Evolutionary conservation across 2,888 invertebrate species (phyloP).

Genomic region (Thecophora atra): DNA sequence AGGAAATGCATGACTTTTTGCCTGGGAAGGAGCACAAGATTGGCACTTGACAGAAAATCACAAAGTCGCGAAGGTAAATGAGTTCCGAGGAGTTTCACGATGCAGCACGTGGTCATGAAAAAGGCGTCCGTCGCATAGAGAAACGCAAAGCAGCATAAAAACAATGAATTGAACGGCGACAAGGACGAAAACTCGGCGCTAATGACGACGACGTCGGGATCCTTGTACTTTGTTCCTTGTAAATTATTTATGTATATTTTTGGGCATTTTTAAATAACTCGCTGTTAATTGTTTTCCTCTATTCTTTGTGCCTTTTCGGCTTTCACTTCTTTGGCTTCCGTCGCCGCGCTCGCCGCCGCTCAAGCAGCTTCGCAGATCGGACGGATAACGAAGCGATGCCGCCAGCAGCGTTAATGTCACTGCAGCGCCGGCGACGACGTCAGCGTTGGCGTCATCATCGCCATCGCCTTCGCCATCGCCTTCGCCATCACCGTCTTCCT

Average conservation of each 20-base stretch:
- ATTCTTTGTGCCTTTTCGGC: constrained; percentile 2
- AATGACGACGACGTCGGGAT: too few relatives aligned
- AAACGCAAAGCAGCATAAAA: too few relatives aligned
- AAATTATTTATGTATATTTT: too few relatives aligned
- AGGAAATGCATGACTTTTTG: not conserved
- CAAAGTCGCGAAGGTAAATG: not conserved
- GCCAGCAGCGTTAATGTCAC: not conserved
- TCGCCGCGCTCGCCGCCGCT: too few relatives aligned
- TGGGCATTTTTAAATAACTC: too few relatives aligned
- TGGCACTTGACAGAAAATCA: not conserved
- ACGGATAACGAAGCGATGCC: too few relatives aligned
- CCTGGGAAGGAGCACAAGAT: not conserved
- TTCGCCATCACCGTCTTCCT: constrained; percentile 32
- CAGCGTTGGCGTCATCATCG: not conserved
- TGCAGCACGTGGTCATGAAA: not conserved
- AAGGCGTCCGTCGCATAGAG: not conserved
- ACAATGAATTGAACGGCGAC: too few relatives aligned
- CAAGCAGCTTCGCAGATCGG: too few relatives aligned
- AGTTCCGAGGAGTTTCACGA: too few relatives aligned
- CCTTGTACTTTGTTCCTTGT: too few relatives aligned
- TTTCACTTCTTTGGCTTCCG: constrained; percentile 7
- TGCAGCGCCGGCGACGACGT: constrained; percentile 2
- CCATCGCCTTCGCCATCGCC: not conserved
- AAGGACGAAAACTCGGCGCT: not conserved
- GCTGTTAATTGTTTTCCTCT: not conserved